Percentiles rank a stretch among this genome's conserved stretches.
Evolutionary conservation across 2,797 vertebrate species (phyloP).

Genomic region (Sphenodon punctatus): DNA sequence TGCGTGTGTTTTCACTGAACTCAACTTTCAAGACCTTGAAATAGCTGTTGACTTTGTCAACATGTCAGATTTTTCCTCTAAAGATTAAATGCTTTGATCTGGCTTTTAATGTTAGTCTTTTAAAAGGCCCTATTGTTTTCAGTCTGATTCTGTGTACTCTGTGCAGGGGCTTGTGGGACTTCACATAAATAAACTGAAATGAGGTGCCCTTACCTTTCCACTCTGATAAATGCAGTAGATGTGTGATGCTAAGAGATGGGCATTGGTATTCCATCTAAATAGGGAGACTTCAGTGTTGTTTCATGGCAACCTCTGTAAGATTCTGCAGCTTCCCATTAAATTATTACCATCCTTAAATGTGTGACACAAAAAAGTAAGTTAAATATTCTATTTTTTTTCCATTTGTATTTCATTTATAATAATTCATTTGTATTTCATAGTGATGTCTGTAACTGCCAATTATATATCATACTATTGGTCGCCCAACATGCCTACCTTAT

Average conservation of each 20-base stretch:
- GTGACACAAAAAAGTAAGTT: slow-evolving; percentile 55
- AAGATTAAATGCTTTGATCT: slow-evolving; percentile 17
- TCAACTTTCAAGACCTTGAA: slow-evolving; percentile 23
- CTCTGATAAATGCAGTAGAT: slow-evolving; percentile 31
- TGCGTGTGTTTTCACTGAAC: slow-evolving; percentile 32
- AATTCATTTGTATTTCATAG: background rate
- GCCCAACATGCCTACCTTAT: background rate
- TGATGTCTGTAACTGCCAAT: background rate
- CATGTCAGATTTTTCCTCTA: slow-evolving; percentile 50
- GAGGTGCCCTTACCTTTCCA: slow-evolving; percentile 54
- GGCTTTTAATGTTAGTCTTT: background rate
- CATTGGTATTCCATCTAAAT: background rate
- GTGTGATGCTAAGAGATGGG: slow-evolving; percentile 30
- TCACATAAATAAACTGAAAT: background rate
- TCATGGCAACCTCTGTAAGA: background rate
- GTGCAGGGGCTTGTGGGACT: slow-evolving; percentile 27
- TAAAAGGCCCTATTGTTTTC: slow-evolving; percentile 28
- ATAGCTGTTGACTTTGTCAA: slow-evolving; percentile 38
- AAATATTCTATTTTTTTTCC: background rate
- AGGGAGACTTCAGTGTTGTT: background rate
- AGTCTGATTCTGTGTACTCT: background rate
- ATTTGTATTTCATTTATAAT: background rate
- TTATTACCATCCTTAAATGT: background rate
- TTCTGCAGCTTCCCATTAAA: background rate
- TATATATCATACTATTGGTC: background rate